Conservation (phyloP, 2,113 vertebrate genomes). For the Urocitellus parryii region DNA sequence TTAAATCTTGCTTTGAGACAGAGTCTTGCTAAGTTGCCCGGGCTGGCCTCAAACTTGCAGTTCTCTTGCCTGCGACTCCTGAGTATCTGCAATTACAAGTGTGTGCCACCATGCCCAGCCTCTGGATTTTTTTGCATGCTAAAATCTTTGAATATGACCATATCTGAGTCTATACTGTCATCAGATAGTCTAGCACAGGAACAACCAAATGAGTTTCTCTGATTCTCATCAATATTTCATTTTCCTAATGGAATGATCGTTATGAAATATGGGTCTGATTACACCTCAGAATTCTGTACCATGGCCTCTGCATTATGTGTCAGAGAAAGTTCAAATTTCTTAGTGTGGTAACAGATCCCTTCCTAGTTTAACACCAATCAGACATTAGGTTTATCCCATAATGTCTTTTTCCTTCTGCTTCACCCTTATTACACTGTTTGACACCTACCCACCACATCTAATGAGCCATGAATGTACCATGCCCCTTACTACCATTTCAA, state of each 20-base stretch:
- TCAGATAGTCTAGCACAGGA: neutral
- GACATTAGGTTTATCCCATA: neutral
- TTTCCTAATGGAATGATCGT: neutral
- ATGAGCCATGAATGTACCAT: neutral
- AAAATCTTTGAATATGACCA: neutral
- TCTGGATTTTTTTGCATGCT: neutral
- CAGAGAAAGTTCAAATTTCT: neutral
- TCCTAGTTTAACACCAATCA: neutral
- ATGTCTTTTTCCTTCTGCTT: neutral
- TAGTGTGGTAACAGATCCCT: neutral
- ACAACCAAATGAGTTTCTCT: neutral
- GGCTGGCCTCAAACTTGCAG: neutral
- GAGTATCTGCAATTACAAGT: neutral
- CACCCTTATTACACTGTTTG: neutral
- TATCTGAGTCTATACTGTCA: neutral
- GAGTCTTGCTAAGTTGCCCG: neutral
- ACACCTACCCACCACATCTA: neutral
- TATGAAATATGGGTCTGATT: neutral
- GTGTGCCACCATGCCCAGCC: neutral
- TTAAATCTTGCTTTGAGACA: neutral
- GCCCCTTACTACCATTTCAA: neutral
- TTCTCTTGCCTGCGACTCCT: neutral
- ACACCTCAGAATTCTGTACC: neutral
- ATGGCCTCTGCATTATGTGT: neutral
- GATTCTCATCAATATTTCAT: neutral